Evolutionary conservation across 2,888 invertebrate genomes (phyloP).

Genomic region (Muscina levida): DNA sequence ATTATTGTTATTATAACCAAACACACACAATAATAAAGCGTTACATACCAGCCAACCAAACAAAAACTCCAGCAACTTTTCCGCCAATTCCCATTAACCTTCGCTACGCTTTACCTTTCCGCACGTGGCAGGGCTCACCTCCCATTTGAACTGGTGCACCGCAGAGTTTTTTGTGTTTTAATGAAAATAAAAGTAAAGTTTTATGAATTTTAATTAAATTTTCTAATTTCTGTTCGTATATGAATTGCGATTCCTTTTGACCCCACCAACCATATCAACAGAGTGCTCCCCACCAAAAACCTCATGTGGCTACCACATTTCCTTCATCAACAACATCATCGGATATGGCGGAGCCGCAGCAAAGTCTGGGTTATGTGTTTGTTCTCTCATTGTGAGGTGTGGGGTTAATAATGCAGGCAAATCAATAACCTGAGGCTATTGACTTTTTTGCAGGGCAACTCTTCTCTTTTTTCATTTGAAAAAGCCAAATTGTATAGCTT

Average conservation of each 20-base stretch:
- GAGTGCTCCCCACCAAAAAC: background rate
- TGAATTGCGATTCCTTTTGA: conserved; percentile 23
- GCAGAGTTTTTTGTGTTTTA: conserved; percentile 33
- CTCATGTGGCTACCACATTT: background rate
- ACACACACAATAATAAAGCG: conserved; percentile 29
- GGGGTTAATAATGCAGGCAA: conserved; percentile 55
- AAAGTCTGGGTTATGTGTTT: background rate
- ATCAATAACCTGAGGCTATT: conserved; percentile 68
- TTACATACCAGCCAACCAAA: conserved; percentile 14
- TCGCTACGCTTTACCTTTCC: conserved; percentile 12
- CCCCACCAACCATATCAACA: conserved; percentile 11
- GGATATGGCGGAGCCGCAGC: background rate
- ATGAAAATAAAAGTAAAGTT: conserved; percentile 46
- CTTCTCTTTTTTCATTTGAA: conserved; percentile 17
- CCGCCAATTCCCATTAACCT: conserved; percentile 8
- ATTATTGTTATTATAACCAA: conserved; percentile 62
- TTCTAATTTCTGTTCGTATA: conserved; percentile 58
- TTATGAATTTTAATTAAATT: conserved; percentile 66
- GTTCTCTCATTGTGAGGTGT: conserved; percentile 13
- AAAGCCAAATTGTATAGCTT: conserved; percentile 25
- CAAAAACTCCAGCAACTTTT: background rate
- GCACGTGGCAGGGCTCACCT: background rate
- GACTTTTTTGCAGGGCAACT: conserved; percentile 51
- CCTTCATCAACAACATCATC: background rate
- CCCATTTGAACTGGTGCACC: conserved; percentile 29